Evolutionary conservation across 1,140 invertebrate species (phyloP).

Genomic region (Heliconius hewitsoni): DNA sequence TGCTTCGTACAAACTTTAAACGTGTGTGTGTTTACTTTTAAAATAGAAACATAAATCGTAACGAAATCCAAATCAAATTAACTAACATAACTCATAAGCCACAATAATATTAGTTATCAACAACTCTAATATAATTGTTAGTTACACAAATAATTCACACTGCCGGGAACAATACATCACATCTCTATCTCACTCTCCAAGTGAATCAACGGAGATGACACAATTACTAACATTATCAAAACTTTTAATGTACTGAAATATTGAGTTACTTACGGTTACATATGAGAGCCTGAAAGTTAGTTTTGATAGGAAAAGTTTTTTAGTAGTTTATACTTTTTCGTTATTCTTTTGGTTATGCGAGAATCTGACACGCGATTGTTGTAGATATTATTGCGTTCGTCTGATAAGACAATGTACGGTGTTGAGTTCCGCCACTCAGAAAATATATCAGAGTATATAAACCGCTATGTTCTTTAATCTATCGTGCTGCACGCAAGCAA

Average conservation of each 20-base stretch:
- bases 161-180: background rate
- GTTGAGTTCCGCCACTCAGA: background rate
- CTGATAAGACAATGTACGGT: background rate
- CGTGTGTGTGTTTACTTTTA: no score
- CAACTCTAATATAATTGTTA: background rate
- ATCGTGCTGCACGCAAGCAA: no score
- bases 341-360: background rate
- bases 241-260: slow-evolving; percentile 15
- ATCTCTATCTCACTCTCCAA: background rate
- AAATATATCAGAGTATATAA: background rate
- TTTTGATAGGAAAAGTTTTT: slow-evolving; percentile 9
- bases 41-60: background rate
- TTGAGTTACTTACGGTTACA: background rate
- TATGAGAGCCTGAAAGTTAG: background rate
- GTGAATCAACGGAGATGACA: slow-evolving; percentile 14
- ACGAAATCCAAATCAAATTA: background rate
- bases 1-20: no score
- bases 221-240: slow-evolving; percentile 20
- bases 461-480: no score
- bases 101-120: background rate
- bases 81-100: background rate
- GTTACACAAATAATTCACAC: background rate
- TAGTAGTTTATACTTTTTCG: background rate
- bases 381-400: no score
- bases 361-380: no score